Base-by-base conservation (phyloP, 2,797 vertebrate genomes). In the Brachyalestes nurse region DNA sequence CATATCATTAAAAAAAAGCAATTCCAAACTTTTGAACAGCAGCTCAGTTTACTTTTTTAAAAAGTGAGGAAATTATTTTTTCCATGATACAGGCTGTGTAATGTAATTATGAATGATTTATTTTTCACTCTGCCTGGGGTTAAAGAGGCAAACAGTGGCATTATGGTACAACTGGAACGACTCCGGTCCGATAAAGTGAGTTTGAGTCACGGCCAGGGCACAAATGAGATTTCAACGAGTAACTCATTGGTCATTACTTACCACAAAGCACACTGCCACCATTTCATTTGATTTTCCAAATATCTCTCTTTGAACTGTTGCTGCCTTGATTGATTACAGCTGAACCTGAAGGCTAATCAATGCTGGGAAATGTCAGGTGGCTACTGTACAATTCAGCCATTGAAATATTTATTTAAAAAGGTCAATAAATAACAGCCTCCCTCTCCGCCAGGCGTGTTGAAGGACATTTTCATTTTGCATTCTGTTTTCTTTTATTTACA, bases 331-430 rank as follows among this genome's bases (percentile, higher is more conserved):
- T 64, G 73, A 80, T 83, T 61, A 49, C 34, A 49, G 53, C 69
- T 34, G 47, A 80, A 80, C 82, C 67, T 7, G 72, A 80, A 72
- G 78, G 51, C 60, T 66, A 53, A 77, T 83, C 78, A 34, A 80
- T 83, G 58, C n/a, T 21, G 40, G 16, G n/a, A 83, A 83, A 79
- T 80, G 82, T 76, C 67, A 83, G 66, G 40, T 72, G 60, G 60
- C 58, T 34, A 79, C 40, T 76, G 60, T 75, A 83, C 64, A 72
- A 76, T 75, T 77, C 51, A 66, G 73, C 60, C 9, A 2, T 34
- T 80, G 51, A 71, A 76, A 83, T 83, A 64, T 80, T 79, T 71
- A 57, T 69, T 76, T 57, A 49, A 76, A 80, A 72, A 51, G 58
- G 57, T 81, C 57, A 34, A 81, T 76, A 71, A 71, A 75, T 70